These are phyloP conservation scores for Alsophila aescularia DNA, from an alignment of 2,888 invertebrate species.

Conservation along the genomic window DNA sequence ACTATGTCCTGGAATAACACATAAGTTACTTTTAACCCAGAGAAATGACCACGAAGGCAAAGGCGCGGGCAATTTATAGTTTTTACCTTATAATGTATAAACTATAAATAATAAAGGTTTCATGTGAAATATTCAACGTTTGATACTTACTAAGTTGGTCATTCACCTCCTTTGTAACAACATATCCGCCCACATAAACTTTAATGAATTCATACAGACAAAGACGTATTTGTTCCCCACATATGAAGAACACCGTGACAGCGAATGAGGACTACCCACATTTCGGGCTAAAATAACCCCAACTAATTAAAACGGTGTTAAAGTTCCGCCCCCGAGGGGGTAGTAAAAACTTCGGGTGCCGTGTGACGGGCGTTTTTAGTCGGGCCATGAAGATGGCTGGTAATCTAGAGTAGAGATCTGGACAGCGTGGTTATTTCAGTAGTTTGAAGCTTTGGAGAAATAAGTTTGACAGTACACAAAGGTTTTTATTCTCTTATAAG, in stretches of 20 bases:
- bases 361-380: slow-evolving; percentile 33
- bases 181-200: background rate
- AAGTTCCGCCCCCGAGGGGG: slow-evolving; percentile 56
- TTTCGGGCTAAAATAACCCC: slow-evolving; percentile 53
- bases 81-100: too few relatives aligned
- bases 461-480: background rate
- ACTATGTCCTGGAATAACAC: too few relatives aligned
- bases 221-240: slow-evolving; percentile 21
- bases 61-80: too few relatives aligned
- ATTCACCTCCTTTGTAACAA: too few relatives aligned
- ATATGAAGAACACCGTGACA: slow-evolving; percentile 29
- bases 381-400: slow-evolving; percentile 28
- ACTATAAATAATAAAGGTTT: too few relatives aligned
- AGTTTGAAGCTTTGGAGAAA: background rate
- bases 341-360: slow-evolving; percentile 57
- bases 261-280: slow-evolving; percentile 45
- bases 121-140: too few relatives aligned
- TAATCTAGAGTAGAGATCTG: background rate
- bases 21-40: too few relatives aligned
- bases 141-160: too few relatives aligned
- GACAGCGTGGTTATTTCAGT: background rate
- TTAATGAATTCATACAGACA: slow-evolving; percentile 12
- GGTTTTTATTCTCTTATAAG: background rate
- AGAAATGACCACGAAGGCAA: too few relatives aligned
- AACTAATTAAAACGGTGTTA: slow-evolving; percentile 65